Evolutionary conservation across 2,113 vertebrate genomes (phyloP).

Genomic region (Salminus brasiliensis): DNA sequence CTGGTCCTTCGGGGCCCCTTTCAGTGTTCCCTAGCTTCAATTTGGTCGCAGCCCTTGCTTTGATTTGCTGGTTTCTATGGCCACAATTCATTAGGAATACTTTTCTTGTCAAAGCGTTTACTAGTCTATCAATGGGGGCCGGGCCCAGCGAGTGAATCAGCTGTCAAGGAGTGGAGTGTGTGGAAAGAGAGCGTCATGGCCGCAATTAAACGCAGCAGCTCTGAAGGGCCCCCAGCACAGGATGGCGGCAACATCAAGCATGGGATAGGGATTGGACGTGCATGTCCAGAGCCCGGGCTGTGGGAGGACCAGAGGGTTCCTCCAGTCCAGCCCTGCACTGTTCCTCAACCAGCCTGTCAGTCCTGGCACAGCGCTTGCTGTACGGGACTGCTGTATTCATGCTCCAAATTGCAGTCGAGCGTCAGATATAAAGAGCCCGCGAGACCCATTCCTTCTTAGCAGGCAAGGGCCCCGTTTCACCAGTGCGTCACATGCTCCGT

Average conservation of each 20-base stretch:
- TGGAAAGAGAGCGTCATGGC: constrained; percentile 48
- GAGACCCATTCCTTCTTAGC: constrained; percentile 71
- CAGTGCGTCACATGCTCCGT: constrained; percentile 77
- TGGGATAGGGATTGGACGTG: neutral
- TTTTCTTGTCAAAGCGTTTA: constrained; percentile 64
- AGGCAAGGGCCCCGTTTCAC: constrained; percentile 66
- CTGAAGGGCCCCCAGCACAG: constrained; percentile 25
- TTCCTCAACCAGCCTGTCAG: constrained; percentile 74
- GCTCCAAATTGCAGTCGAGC: constrained; percentile 76
- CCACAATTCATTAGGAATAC: constrained; percentile 65
- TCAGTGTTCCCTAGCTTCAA: constrained; percentile 48
- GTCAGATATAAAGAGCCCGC: constrained; percentile 78
- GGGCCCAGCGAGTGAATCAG: constrained; percentile 50
- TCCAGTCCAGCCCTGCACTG: constrained; percentile 56
- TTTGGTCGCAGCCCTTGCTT: constrained; percentile 57
- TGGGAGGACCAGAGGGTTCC: constrained; percentile 53
- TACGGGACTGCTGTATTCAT: constrained; percentile 64
- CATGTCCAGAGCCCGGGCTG: constrained; percentile 31
- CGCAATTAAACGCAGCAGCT: constrained; percentile 37
- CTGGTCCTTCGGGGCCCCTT: constrained; percentile 23
- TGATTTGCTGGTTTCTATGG: constrained; percentile 67
- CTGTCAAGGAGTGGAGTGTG: constrained; percentile 11
- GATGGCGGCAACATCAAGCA: constrained; percentile 38
- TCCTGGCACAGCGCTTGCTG: constrained; percentile 65
- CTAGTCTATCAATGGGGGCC: constrained; percentile 52